Evolutionary conservation across 1,140 invertebrate genomes (phyloP).

Genomic region (Sinonovacula constricta): DNA sequence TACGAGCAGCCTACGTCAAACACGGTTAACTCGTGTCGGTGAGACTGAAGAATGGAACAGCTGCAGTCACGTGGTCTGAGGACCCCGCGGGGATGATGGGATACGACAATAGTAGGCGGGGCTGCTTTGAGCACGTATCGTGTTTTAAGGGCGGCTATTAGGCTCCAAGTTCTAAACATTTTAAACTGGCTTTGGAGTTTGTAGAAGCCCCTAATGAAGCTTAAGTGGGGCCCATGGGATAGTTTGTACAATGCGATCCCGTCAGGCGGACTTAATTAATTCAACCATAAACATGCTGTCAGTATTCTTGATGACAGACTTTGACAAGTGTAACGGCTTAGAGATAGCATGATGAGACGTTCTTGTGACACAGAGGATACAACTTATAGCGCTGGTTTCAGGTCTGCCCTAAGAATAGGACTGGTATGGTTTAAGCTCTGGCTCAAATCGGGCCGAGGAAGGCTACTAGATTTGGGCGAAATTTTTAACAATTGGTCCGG

Average conservation of each 20-base stretch:
- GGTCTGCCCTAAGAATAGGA: too few relatives aligned
- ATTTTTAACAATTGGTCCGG: too few relatives aligned
- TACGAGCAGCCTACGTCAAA: too few relatives aligned
- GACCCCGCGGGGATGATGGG: neutral
- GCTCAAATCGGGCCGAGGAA: too few relatives aligned
- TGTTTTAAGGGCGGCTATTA: conserved; percentile 32
- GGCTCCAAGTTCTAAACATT: conserved; percentile 25
- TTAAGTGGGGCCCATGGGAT: conserved; percentile 11
- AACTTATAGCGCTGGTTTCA: too few relatives aligned
- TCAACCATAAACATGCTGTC: neutral
- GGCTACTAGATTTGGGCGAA: too few relatives aligned
- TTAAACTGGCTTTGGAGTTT: conserved; percentile 17
- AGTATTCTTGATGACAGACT: too few relatives aligned
- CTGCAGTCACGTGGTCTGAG: neutral
- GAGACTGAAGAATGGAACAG: neutral
- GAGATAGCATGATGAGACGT: too few relatives aligned
- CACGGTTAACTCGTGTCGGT: too few relatives aligned
- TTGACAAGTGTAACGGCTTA: too few relatives aligned
- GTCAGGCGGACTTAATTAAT: neutral
- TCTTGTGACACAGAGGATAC: too few relatives aligned
- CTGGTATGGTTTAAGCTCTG: too few relatives aligned
- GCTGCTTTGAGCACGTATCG: conserved; percentile 5
- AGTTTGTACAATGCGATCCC: neutral
- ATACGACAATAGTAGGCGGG: conserved; percentile 21
- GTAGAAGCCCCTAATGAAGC: conserved; percentile 16